Base-by-base conservation (phyloP, 2,888 invertebrate genomes). In the Brachyopa scutellaris region DNA sequence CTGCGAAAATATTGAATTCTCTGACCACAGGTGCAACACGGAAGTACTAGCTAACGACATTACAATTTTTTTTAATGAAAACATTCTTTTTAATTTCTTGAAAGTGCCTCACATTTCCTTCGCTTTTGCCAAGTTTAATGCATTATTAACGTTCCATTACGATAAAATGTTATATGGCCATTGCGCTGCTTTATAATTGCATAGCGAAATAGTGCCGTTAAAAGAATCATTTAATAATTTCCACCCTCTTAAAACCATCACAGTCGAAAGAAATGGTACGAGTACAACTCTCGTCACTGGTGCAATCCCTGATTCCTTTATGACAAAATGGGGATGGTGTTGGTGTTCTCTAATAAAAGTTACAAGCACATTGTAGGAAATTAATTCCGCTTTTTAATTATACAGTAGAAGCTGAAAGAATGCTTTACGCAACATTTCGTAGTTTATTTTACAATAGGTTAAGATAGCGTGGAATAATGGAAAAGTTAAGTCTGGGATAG, bases 151-250 rank as follows among this genome's bases (percentile, higher is more conserved):
- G 66, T 61, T 61, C 29, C 73, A 73, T 79, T 61, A 79, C 47
- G 53, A 53, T 55, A 55, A 38, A 79, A 53, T n/a, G 61, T 73
- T 61, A 51, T 61, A 55, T 59, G 51, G 59, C 23, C 36, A 47
- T 23, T 31, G 45, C 36, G n/a, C 66, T 53, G 51, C 53, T 26
- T 23, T 73, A 59, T 61, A 72, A 73, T 67, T 61, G 40, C 61
- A 73, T 13, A 66, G 53, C 23, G 38, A 38, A n/a, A 66, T 66
- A 61, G 78, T 66, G 61, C 61, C 66, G 66, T 79, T 78, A 61
- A 79, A 73, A 77, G 77, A 64, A 55, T 73, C 61, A 73, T 73
- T 73, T 73, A 72, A 79, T 67, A 79, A 79, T 73, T 53, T 61
- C 51, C 66, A 61, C 73, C 36, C 79, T 53, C 47, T 79, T 67